phyloP scores from a whole-genome alignment of 2,888 invertebrate genomes.

The Dolomedes plantarius region DNA sequence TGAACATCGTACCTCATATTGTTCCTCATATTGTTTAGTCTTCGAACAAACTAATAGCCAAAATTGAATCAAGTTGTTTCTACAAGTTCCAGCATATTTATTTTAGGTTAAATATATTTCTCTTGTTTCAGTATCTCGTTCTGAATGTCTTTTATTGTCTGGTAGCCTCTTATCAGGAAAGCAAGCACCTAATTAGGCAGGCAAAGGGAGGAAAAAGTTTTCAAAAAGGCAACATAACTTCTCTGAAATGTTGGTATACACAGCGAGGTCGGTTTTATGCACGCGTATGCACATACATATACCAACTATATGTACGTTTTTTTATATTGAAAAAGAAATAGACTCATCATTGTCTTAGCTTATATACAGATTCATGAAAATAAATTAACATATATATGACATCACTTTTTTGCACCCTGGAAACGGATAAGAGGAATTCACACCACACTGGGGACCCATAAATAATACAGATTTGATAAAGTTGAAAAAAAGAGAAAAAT shows the following conservation, averaged over 20 bases:
- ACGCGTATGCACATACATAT: conserved; percentile 33
- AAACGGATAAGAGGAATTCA: neutral
- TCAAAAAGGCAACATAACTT: conserved; percentile 32
- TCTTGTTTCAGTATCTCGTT: neutral
- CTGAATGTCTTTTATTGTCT: neutral
- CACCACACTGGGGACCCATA: neutral
- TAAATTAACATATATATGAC: conserved; percentile 48
- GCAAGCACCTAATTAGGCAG: conserved; percentile 32
- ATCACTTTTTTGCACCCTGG: conserved; percentile 29
- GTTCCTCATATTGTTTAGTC: no score
- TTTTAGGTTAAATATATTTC: neutral
- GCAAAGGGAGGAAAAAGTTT: conserved; percentile 20
- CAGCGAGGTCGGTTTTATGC: conserved; percentile 51
- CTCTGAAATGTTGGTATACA: conserved; percentile 23
- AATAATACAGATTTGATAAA: no score
- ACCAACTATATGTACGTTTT: conserved; percentile 10
- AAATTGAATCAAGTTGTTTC: no score
- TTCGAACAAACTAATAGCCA: no score
- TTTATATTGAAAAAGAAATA: conserved; percentile 29
- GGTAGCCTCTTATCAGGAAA: conserved; percentile 5
- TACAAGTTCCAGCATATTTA: neutral
- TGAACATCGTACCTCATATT: no score
- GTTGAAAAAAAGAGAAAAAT: no score
- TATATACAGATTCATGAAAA: conserved; percentile 55
- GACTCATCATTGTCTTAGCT: conserved; percentile 63